A percentile compares a stretch with the other conserved stretches of the same genome.
phyloP scores from a whole-genome alignment of 2,888 invertebrate species.

The Atethmia centrago region DNA sequence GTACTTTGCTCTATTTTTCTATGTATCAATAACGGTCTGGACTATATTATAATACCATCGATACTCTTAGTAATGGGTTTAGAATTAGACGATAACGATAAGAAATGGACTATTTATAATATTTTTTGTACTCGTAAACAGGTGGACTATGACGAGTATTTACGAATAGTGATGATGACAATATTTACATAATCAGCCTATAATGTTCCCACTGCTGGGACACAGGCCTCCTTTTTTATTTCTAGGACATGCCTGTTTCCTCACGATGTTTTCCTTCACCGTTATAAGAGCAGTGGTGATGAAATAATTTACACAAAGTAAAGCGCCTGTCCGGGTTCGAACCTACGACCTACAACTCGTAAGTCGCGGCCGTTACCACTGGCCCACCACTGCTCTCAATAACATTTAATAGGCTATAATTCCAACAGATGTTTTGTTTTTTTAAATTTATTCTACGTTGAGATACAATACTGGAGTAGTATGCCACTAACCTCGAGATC shows the following conservation, averaged over 20 bases:
- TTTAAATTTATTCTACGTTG: neutral
- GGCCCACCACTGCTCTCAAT: too few species aligned
- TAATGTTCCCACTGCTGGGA: too few species aligned
- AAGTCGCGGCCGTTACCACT: too few species aligned
- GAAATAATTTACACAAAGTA: too few species aligned
- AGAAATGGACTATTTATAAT: neutral
- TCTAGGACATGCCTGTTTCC: too few species aligned
- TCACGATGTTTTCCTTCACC: too few species aligned
- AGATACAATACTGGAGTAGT: neutral
- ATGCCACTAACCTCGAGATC: constrained; percentile 23
- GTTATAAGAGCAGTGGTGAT: too few species aligned
- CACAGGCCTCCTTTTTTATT: too few species aligned
- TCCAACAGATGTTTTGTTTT: neutral
- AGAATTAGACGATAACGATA: constrained; percentile 1
- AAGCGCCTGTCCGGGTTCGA: too few species aligned
- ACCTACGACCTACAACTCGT: too few species aligned
- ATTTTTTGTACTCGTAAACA: neutral
- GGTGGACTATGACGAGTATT: neutral
- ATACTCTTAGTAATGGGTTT: constrained; percentile 30
- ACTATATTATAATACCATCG: constrained; percentile 11
- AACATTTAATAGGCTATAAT: neutral
- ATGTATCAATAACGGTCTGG: constrained; percentile 19
- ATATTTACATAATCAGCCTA: too few species aligned
- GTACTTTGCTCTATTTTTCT: constrained; percentile 42
- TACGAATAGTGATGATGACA: neutral